Evolutionary conservation across 2,797 vertebrate species (phyloP), one percentile per base, ranked within the genome.

Genomic region (Xiphorhynchus erythropygius): DNA sequence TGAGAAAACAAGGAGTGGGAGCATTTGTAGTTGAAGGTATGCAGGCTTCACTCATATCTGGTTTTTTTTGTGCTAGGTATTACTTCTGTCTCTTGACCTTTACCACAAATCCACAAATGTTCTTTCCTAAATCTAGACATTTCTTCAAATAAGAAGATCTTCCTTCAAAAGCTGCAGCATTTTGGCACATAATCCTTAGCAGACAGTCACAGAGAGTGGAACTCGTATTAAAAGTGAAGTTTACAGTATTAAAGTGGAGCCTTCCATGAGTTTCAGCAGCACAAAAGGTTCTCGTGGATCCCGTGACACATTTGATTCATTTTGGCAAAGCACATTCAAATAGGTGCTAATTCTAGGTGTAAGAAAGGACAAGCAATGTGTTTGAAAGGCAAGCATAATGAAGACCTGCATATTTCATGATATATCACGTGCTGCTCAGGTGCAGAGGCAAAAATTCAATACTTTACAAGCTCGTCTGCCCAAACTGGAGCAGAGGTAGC

Each of bases 371-470:
- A 47, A 3, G 22, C 18, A 63, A 56, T 17, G 52, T 91, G 79
- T 77, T 41, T 82, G 82, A 93, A 97, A 94, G 32, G 49, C 33
- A 39, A 68, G 53, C 30, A 6, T 76, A 94, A 49, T 8, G 89
- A 63, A 63, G 64, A 73, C 70, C 67, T 94, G 69, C 84, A 56
- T 90, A 57, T 83, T 97, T 96, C 84, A 67, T 90, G 80, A 95
- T 89, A 12, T 44, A 90, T 94, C 91, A 89, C 55, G 80, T 91
- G 86, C 78, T 94, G 75, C 88, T 96, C 94, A 94, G 93, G 91
- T 95, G 92, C 87, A 92, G 79, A 95, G 50, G 79, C 88, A 95
- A 96, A 94, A 87, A 94, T 96, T 95, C 73, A 93, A 79, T 90
- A 76, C 69, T 69, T 96, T 77, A 74, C 91, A 91, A 93, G 75